phyloP scores from a whole-genome alignment of 2,797 vertebrate genomes.

The Enteromius anoplus region DNA sequence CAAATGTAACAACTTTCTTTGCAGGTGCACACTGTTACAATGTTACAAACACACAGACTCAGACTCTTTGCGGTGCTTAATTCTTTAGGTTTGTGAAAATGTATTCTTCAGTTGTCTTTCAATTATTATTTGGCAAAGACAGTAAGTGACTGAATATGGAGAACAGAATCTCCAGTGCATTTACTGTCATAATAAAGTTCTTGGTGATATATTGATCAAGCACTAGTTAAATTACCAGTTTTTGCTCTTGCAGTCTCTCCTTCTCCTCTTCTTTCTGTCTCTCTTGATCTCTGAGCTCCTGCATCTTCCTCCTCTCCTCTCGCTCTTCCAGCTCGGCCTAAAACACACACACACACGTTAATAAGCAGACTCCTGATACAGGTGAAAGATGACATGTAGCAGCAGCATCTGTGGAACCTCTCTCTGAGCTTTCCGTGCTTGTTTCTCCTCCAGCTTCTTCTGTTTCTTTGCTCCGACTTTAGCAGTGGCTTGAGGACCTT shows the following conservation, averaged over 20 bases:
- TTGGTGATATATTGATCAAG: neutral
- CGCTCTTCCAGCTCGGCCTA: constrained; percentile 92
- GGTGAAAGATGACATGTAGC: rapidly evolving
- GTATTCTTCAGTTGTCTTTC: neutral
- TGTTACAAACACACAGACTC: neutral
- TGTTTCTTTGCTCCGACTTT: constrained; percentile 96
- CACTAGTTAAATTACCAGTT: constrained; percentile 74
- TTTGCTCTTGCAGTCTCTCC: constrained; percentile 82
- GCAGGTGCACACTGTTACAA: neutral
- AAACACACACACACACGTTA: neutral
- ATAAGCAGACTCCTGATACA: neutral
- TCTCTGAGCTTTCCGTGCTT: constrained; percentile 90
- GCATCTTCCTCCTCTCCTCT: constrained; percentile 87
- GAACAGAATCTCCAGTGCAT: neutral
- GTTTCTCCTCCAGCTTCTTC: constrained; percentile 94
- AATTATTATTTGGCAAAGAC: neutral
- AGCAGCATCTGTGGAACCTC: constrained; percentile 79
- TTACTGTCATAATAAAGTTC: neutral
- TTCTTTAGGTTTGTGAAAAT: neutral
- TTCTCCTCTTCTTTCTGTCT: constrained; percentile 85
- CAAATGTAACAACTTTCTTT: neutral
- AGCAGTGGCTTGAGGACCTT: constrained; percentile 74
- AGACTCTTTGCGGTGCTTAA: neutral
- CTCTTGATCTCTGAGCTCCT: constrained; percentile 89
- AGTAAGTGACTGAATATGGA: neutral